phyloP scores from a whole-genome alignment of 2,797 vertebrate genomes.

The Nasua narica region DNA sequence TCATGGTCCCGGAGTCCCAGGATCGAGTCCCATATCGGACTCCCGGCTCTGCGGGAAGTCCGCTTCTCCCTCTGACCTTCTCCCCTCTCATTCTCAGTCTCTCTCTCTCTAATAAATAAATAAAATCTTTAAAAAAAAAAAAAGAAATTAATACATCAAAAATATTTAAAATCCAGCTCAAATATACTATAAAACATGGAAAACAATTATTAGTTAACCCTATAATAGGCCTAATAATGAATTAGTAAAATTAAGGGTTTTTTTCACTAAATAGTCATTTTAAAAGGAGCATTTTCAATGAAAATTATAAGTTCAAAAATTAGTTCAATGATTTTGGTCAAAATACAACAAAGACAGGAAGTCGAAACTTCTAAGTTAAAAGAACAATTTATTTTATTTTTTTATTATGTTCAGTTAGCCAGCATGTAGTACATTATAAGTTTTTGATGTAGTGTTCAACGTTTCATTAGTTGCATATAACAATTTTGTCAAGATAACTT shows the following conservation, averaged over 20 bases:
- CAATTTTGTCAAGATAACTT: not conserved
- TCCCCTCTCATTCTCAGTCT: too few relatives aligned
- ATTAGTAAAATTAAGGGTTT: not conserved
- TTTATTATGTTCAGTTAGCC: too few relatives aligned
- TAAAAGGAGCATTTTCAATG: not conserved
- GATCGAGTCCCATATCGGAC: too few relatives aligned
- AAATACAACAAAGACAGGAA: not conserved
- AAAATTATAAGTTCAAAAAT: constrained; percentile 9
- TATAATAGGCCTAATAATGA: not conserved
- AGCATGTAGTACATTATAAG: too few relatives aligned
- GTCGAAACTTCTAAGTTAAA: not conserved
- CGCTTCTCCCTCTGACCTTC: too few relatives aligned
- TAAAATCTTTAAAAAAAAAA: too few relatives aligned
- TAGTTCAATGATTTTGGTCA: not conserved
- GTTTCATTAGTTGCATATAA: not conserved
- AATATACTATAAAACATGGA: not conserved
- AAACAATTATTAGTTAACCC: not conserved
- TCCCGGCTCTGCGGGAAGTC: too few relatives aligned
- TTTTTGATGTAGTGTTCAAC: too few relatives aligned
- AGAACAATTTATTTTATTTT: not conserved
- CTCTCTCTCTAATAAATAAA: too few relatives aligned
- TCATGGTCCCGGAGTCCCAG: too few relatives aligned
- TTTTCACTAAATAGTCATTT: not conserved
- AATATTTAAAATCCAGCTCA: not conserved
- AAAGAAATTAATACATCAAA: not conserved